Evolutionary conservation across 2,888 invertebrate genomes (phyloP), one percentile per base, ranked within the genome.

Genomic region (Acanthacorydalis orientalis): DNA sequence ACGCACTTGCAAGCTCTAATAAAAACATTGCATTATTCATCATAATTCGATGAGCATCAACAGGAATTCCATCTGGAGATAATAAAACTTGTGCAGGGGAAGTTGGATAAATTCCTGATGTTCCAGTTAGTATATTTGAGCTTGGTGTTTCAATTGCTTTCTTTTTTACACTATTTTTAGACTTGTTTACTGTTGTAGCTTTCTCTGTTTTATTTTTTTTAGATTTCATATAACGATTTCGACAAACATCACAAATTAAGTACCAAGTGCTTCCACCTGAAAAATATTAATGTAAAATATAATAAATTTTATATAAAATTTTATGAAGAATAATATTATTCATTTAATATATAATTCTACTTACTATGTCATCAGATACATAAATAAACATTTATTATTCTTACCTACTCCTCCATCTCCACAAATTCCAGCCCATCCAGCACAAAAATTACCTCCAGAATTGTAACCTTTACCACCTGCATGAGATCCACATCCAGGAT

Each of bases 11-110:
- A 47, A 96, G 64, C 60, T 95, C 93, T 50, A 97, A 69, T 10
- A 97, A 67, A 62, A 96, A 97, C 64, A 91, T 77, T 0, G 97
- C 93, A 63, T 97, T 97, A 60, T 91, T 91, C 56, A 84, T 85
- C 76, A 96, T 86, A 6, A 84, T 76, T 43, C 80, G 67, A 59
- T 89, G 75, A 52, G 63, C 58, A 47, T 66, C 65, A 8, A 58
- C 63, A 33, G 56, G 53, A 37, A 55, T 53, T 34, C 61, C 44
- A 10, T 47, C 47, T 4, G 47, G 47, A 15, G 47, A 33, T 12
- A 39, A 31, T 32, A 45, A 12, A n/a, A 43, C 23, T 11, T 23
- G 32, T 16, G 46, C 46, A 2, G 53, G 46, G 8, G 56, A 34
- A 7, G 58, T 56, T 0, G 51, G 51, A 7, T 58, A 57, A 7